Conservation (phyloP, 2,888 invertebrate genomes). For the Stenoptilia bipunctidactyla region DNA sequence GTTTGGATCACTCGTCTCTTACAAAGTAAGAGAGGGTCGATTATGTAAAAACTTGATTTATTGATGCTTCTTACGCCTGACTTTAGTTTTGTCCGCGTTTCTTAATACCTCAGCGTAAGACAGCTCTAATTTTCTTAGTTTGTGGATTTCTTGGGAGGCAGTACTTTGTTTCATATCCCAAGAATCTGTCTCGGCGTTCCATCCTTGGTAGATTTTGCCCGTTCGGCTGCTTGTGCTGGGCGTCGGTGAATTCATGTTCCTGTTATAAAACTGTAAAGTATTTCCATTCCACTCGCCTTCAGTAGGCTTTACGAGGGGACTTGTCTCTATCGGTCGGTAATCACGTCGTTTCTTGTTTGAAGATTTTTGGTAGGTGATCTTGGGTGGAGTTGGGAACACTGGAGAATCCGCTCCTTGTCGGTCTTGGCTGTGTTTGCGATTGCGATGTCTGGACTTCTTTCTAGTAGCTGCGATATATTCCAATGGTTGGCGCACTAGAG, state of each 20-base stretch:
- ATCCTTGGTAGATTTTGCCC: conserved; percentile 60
- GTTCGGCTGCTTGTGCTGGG: conserved; percentile 65
- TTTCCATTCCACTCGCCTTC: conserved; percentile 78
- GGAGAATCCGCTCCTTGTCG: conserved; percentile 78
- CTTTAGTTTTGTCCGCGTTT: conserved; percentile 74
- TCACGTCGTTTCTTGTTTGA: conserved; percentile 73
- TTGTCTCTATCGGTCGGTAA: conserved; percentile 65
- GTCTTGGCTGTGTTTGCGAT: conserved; percentile 73
- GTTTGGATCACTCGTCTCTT: conserved; percentile 57
- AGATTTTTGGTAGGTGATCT: conserved; percentile 70
- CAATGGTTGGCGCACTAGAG: conserved; percentile 78
- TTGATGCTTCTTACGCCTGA: conserved; percentile 64
- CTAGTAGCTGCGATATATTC: conserved; percentile 81
- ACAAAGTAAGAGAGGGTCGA: conserved; percentile 51
- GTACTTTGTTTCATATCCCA: conserved; percentile 74
- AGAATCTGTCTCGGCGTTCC: conserved; percentile 60
- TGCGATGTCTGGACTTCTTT: conserved; percentile 78
- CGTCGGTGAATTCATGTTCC: conserved; percentile 71
- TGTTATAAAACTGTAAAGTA: conserved; percentile 78
- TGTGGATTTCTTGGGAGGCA: conserved; percentile 87
- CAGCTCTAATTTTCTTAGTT: conserved; percentile 82
- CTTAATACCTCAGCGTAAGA: conserved; percentile 89
- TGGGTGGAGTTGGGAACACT: conserved; percentile 77
- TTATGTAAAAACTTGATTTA: conserved; percentile 39
- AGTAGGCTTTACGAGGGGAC: conserved; percentile 52